Percentiles rank a stretch among this genome's conserved stretches.
These are phyloP conservation scores for Lytechinus pictus DNA, from an alignment of 35 echinoderm and acorn worm genomes.

Conservation along the genomic window DNA sequence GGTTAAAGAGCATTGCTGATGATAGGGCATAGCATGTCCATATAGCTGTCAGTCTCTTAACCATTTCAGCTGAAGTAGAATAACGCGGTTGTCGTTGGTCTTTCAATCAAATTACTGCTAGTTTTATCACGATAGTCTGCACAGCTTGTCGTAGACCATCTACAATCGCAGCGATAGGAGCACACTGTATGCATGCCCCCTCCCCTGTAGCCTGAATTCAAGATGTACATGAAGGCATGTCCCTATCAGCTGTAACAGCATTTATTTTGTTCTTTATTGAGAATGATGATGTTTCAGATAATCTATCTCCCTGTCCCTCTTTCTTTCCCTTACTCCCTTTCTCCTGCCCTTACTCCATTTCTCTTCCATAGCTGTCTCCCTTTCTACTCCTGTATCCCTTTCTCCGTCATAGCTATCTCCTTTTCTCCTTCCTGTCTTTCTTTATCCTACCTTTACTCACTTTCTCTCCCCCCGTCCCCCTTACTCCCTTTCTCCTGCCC, in stretches of 20 bases:
- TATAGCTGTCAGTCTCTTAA: not conserved
- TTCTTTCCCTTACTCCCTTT: too few relatives aligned
- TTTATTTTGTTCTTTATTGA: too few relatives aligned
- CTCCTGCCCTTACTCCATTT: too few relatives aligned
- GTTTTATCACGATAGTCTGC: constrained; percentile 11
- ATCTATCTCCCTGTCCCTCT: too few relatives aligned
- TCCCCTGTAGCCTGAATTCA: not conserved
- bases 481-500: not conserved
- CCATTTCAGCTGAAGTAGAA: not conserved
- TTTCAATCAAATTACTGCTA: not conserved
- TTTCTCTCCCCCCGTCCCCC: not conserved
- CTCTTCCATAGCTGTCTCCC: too few relatives aligned
- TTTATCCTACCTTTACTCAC: too few relatives aligned
- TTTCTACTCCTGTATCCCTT: too few relatives aligned
- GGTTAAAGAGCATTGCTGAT: too few relatives aligned
- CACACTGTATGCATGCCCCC: not conserved
- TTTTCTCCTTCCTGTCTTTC: too few relatives aligned
- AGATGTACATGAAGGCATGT: not conserved
- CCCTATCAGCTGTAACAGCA: too few relatives aligned
- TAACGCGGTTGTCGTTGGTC: not conserved
- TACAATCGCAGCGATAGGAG: not conserved
- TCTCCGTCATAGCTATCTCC: too few relatives aligned
- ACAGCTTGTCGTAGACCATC: not conserved
- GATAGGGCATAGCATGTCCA: not conserved
- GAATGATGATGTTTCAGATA: too few relatives aligned